Evolutionary conservation across 64 coral and sea anemone species (phyloP).

Genomic region (Exaiptasia diaphana): DNA sequence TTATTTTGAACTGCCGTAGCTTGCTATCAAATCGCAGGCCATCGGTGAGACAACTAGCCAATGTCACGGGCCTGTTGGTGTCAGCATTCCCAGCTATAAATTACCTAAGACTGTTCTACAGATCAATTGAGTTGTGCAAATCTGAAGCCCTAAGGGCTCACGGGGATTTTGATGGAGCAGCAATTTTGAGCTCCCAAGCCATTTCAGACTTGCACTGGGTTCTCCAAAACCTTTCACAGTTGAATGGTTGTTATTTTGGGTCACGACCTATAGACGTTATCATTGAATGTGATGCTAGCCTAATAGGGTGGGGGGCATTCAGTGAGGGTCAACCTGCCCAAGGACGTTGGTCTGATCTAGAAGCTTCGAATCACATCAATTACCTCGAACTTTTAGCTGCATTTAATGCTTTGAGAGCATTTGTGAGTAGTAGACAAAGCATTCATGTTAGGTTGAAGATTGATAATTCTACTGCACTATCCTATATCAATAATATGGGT

Average conservation of each 20-base stretch:
- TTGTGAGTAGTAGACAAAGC: slow-evolving; percentile 24
- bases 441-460: not conserved
- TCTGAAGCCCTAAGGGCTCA: slow-evolving; percentile 3
- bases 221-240: slow-evolving; percentile 16
- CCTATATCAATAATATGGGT: slow-evolving; percentile 41
- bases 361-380: slow-evolving; percentile 19
- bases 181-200: not conserved
- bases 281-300: slow-evolving; percentile 39
- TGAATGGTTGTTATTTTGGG: slow-evolving; percentile 24
- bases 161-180: slow-evolving; percentile 9
- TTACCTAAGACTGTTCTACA: slow-evolving; percentile 34
- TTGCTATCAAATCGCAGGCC: not conserved
- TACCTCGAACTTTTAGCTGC: slow-evolving; percentile 13
- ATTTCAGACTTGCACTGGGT: slow-evolving; percentile 29
- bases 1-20: not conserved
- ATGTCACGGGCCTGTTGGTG: slow-evolving; percentile 46
- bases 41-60: slow-evolving; percentile 38
- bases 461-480: slow-evolving; percentile 6
- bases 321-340: slow-evolving; percentile 12
- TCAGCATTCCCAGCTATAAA: slow-evolving; percentile 62
- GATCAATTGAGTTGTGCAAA: slow-evolving; percentile 66
- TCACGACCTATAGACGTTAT: not conserved
- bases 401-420: slow-evolving; percentile 37
- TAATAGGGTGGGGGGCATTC: slow-evolving; percentile 42
- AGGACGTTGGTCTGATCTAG: not conserved